Conservation (phyloP, 2,113 vertebrate species). For the Odocoileus virginianus region DNA sequence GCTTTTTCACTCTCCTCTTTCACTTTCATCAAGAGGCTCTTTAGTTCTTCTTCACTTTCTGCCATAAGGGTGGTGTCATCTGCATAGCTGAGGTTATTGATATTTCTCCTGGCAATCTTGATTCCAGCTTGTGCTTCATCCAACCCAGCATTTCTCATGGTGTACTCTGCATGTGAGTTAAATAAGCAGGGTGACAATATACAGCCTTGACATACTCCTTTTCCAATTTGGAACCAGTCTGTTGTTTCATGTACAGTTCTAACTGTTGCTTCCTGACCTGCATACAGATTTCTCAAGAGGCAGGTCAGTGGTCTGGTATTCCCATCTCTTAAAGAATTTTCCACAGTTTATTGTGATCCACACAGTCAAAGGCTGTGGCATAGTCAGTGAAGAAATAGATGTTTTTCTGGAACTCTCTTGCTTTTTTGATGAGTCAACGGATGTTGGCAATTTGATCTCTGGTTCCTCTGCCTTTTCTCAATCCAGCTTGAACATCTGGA, state of each 20-base stretch:
- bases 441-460: not conserved
- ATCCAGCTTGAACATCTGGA: not conserved
- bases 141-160: not conserved
- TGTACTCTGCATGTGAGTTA: not conserved
- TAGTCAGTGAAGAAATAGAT: not conserved
- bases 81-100: not conserved
- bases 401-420: not conserved
- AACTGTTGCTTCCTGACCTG: no score
- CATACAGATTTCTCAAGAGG: no score
- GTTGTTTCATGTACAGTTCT: not conserved
- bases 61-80: not conserved
- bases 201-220: not conserved
- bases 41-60: not conserved
- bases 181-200: not conserved
- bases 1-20: not conserved
- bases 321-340: no score
- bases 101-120: not conserved
- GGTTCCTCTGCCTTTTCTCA: not conserved
- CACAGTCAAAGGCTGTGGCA: not conserved
- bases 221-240: not conserved
- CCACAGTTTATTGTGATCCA: no score
- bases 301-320: no score
- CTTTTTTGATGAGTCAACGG: accelerated
- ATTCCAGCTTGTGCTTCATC: not conserved
- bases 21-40: not conserved